A percentile compares a stretch with the other conserved stretches of the same genome.
Conservation (phyloP, 1,140 invertebrate genomes). For the Maconellicoccus hirsutus region DNA sequence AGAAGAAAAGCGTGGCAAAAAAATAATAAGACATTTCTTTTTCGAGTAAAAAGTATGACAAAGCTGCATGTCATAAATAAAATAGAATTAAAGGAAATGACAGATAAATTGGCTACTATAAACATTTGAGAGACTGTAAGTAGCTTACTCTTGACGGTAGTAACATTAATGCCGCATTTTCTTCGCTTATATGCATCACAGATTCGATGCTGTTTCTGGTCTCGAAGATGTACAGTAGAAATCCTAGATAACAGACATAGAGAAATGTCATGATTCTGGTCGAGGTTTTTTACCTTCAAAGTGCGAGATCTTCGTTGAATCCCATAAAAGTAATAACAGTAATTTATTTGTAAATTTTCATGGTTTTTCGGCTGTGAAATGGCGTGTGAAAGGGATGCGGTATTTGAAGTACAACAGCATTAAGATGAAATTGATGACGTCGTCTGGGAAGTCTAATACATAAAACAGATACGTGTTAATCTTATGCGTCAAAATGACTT, state of each 20-base stretch:
- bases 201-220: neutral
- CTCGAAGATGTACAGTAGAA: neutral
- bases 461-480: too few species aligned
- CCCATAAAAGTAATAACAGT: too few species aligned
- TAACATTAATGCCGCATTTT: neutral
- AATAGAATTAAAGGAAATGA: conserved; percentile 18
- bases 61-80: conserved; percentile 21
- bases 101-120: conserved; percentile 22
- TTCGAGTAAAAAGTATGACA: conserved; percentile 13
- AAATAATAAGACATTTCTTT: conserved; percentile 16
- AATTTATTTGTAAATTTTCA: too few species aligned
- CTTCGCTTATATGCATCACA: neutral
- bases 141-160: conserved; percentile 10
- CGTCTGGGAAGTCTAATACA: too few species aligned
- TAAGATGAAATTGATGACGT: too few species aligned
- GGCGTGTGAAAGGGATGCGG: too few species aligned
- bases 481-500: too few species aligned
- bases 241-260: neutral
- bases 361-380: too few species aligned
- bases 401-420: too few species aligned
- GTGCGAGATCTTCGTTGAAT: too few species aligned
- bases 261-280: neutral
- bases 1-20: neutral
- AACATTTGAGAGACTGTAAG: conserved; percentile 22
- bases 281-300: neutral